phyloP scores from a whole-genome alignment of 2,113 vertebrate species.

The Paramormyrops kingsleyae region DNA sequence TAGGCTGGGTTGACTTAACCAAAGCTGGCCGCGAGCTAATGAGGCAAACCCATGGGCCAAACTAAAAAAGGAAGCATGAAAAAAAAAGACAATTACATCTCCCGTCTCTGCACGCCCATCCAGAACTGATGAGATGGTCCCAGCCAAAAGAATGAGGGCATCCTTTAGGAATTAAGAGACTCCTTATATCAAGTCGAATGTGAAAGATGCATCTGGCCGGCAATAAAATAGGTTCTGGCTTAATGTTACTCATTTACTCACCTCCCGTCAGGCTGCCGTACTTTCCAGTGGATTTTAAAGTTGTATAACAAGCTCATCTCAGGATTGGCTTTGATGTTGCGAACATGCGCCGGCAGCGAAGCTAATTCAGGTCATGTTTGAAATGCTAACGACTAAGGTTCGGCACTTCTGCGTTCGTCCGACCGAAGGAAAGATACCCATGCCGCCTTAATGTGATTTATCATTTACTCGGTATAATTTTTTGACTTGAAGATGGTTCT shows the following conservation, averaged over 20 bases:
- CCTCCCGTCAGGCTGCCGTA: constrained; percentile 23
- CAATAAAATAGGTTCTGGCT: neutral
- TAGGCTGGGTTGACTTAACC: neutral
- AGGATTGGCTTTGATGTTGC: constrained; percentile 31
- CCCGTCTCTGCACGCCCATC: neutral
- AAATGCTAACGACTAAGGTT: constrained; percentile 25
- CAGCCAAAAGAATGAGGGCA: neutral
- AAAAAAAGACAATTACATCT: constrained; percentile 8
- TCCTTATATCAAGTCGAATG: neutral
- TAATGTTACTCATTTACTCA: constrained; percentile 20
- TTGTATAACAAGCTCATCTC: constrained; percentile 38
- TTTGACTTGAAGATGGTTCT: neutral
- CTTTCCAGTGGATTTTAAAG: constrained; percentile 30
- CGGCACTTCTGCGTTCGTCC: neutral
- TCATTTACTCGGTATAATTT: neutral
- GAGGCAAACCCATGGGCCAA: neutral
- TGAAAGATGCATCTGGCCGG: neutral
- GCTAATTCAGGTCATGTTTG: constrained; percentile 40
- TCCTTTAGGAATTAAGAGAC: neutral
- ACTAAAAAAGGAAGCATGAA: neutral
- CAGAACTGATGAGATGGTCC: neutral
- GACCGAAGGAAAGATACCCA: neutral
- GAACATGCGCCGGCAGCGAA: constrained; percentile 18
- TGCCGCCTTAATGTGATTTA: neutral
- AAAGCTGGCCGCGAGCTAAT: neutral